Percentiles rank a stretch among this genome's conserved stretches.
These are phyloP conservation scores for Coelopa pilipes DNA, from an alignment of 2,888 invertebrate genomes.

Conservation along the genomic window DNA sequence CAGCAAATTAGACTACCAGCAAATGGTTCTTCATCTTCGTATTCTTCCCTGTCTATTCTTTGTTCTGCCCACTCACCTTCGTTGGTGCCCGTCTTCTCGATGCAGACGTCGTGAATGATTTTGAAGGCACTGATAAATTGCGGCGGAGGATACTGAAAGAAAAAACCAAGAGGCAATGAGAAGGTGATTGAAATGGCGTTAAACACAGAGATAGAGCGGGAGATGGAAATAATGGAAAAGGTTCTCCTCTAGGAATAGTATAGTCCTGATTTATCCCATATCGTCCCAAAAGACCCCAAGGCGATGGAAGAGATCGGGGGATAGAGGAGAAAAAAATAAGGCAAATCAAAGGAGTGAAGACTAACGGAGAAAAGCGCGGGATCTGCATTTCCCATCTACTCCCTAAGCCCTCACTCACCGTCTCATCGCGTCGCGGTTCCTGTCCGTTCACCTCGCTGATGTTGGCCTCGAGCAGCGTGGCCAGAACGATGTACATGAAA, in stretches of 20 bases:
- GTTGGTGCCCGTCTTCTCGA: slow-evolving; percentile 49
- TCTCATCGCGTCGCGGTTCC: slow-evolving; percentile 28
- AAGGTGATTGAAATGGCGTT: not conserved
- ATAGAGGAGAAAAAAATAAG: too few relatives aligned
- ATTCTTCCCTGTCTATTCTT: not conserved
- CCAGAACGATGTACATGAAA: not conserved
- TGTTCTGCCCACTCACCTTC: slow-evolving; percentile 36
- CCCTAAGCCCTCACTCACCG: slow-evolving; percentile 18
- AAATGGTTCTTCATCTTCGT: not conserved
- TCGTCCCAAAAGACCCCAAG: too few relatives aligned
- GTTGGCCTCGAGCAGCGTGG: not conserved
- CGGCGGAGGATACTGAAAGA: slow-evolving; percentile 53
- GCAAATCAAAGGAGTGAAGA: too few relatives aligned
- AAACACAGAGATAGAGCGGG: not conserved
- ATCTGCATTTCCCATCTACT: too few relatives aligned
- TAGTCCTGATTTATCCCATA: too few relatives aligned
- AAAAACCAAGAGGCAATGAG: slow-evolving; percentile 28
- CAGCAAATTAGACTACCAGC: too few relatives aligned
- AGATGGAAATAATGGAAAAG: too few relatives aligned
- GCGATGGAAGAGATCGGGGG: too few relatives aligned
- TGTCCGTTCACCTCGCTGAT: slow-evolving; percentile 2
- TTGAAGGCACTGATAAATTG: slow-evolving; percentile 46
- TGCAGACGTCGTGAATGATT: slow-evolving; percentile 52
- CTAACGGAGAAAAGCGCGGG: too few relatives aligned
- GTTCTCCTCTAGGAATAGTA: too few relatives aligned